Evolutionary conservation across 2,888 invertebrate species (phyloP).

Genomic region (Noctua fimbriata): DNA sequence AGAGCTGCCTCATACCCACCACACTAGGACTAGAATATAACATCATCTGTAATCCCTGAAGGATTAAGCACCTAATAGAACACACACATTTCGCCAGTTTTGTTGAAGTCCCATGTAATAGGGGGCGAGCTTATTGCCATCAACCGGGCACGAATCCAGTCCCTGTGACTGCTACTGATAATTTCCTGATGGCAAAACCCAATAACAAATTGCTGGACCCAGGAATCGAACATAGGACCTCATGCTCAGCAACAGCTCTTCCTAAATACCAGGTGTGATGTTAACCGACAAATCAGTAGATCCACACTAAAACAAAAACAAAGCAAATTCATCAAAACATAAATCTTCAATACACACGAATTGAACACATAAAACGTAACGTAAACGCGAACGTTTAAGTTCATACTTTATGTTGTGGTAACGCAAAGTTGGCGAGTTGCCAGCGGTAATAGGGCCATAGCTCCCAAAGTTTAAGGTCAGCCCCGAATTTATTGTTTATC

Average conservation of each 20-base stretch:
- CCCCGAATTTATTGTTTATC: conserved; percentile 62
- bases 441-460: conserved; percentile 63
- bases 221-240: not conserved
- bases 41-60: not conserved
- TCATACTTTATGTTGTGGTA: conserved; percentile 60
- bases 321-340: conserved; percentile 11
- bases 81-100: not conserved
- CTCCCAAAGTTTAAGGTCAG: conserved; percentile 67
- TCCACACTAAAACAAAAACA: not conserved
- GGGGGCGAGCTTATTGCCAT: not conserved
- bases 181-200: not conserved
- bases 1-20: not conserved
- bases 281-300: not conserved
- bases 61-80: not conserved
- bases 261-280: not conserved
- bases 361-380: conserved; percentile 47
- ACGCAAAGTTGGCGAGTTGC: conserved; percentile 62
- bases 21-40: not conserved
- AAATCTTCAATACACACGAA: conserved; percentile 36
- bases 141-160: not conserved
- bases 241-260: not conserved
- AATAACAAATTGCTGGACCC: not conserved
- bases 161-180: not conserved
- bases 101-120: not conserved
- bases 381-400: conserved; percentile 56